Evolutionary conservation across 1,140 invertebrate species (phyloP), one percentile per base, ranked within the genome.

Genomic region (Lineus longissimus): DNA sequence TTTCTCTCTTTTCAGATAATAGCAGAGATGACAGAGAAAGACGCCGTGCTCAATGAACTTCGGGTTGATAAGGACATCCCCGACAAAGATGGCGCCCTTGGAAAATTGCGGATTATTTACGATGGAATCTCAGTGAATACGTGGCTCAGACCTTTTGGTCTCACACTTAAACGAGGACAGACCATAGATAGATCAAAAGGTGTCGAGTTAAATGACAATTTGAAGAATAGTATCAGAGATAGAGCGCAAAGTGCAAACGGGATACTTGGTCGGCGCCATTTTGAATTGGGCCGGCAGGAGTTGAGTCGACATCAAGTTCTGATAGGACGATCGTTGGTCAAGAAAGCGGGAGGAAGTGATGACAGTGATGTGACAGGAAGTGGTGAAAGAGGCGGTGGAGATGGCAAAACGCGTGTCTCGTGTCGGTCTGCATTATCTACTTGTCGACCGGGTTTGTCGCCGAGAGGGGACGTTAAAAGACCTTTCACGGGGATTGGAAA

Each of bases 251-350:
- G 41, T 11, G 60, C 60, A 17, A 54, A 36, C 43, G 27, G 33
- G 17, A 41, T 61, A 11, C 40, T 61, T 7, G 60, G 60, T 2
- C 40, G 60, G 30, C 60, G 60, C 60, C 60, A 61, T 51, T 61
- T 51, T 36, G 60, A 61, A 61, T 25, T 51, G 11, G 60, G 30
- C 2, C 41, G 43, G 22, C 60, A 61, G 43, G 17, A 29, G 41
- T 31, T 61, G 4, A 25, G 60, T 51, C 36, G 19, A 13, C 25
- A 61, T 43, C n/a, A 61, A 30, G 47, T 61, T 25, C 43, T 61
- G 11, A 29, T 27, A 22, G 60, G 60, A 19, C 36, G 29, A 43
- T 30, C 15, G 47, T 19, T 51, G 27, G 9, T 41, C 13, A 25
- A 33, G 33, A 19, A 22, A 36, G 23, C 58, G 2, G 41, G 25